phyloP scores from a whole-genome alignment of 1,140 invertebrate species.

The Megalopta genalis region DNA sequence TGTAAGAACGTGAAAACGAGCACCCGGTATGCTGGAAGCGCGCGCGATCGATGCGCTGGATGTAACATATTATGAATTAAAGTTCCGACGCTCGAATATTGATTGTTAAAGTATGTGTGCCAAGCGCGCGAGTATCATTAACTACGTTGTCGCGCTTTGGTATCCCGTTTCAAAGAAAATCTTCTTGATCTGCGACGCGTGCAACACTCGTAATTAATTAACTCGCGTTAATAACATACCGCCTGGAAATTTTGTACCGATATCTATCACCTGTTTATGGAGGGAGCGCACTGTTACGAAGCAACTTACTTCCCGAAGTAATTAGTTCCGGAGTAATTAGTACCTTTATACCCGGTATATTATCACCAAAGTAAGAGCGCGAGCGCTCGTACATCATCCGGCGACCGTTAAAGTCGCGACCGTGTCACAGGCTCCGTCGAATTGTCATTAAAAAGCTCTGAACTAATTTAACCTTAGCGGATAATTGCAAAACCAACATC shows the following conservation, averaged over 20 bases:
- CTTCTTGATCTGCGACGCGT: neutral
- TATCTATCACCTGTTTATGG: conserved; percentile 60
- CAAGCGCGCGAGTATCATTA: neutral
- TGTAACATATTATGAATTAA: neutral
- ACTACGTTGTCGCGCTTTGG: neutral
- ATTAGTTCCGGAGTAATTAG: conserved; percentile 62
- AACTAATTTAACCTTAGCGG: neutral
- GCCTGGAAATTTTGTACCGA: conserved; percentile 46
- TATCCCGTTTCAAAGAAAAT: neutral
- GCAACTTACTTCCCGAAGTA: conserved; percentile 59
- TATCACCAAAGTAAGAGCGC: conserved; percentile 49
- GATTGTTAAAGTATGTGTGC: neutral
- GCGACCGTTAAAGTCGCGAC: conserved; percentile 35
- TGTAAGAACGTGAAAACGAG: too few species aligned
- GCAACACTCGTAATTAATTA: conserved; percentile 30
- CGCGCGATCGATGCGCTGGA: too few species aligned
- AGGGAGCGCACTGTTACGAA: conserved; percentile 45
- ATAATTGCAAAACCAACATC: too few species aligned
- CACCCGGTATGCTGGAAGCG: too few species aligned
- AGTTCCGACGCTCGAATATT: neutral
- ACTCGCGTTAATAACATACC: conserved; percentile 33
- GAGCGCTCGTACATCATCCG: conserved; percentile 34
- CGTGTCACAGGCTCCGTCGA: conserved; percentile 8
- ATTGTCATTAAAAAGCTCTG: conserved; percentile 1
- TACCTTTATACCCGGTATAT: conserved; percentile 53